These are phyloP conservation scores for Eudasyphora cyanicolor DNA, from an alignment of 2,888 invertebrate species.

Conservation along the genomic window DNA sequence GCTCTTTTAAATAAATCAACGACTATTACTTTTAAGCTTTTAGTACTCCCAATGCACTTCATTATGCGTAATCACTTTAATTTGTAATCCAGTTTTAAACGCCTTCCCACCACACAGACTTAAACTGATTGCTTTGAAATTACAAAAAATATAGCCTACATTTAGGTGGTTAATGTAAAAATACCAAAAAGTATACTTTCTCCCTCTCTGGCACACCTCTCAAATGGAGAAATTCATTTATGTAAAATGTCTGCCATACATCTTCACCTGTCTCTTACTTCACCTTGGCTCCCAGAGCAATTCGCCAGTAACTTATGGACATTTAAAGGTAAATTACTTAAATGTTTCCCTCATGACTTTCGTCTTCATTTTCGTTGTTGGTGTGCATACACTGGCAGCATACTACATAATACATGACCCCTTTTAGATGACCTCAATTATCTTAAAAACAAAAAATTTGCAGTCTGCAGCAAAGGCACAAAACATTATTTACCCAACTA, in stretches of 20 bases:
- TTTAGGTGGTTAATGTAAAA: background rate
- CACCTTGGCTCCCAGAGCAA: background rate
- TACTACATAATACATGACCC: slow-evolving; percentile 51
- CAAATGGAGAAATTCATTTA: background rate
- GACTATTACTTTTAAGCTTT: too few relatives aligned
- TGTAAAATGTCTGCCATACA: background rate
- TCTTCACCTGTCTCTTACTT: background rate
- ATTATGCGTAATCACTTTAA: too few relatives aligned
- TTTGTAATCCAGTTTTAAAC: too few relatives aligned
- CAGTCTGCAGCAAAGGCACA: background rate
- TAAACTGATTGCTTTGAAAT: too few relatives aligned
- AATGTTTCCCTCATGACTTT: slow-evolving; percentile 59
- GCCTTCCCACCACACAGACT: too few relatives aligned
- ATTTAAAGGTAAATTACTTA: slow-evolving; percentile 60
- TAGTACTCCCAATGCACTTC: too few relatives aligned
- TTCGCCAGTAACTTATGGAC: slow-evolving; percentile 42
- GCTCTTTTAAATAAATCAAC: too few relatives aligned
- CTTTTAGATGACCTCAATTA: slow-evolving; percentile 64
- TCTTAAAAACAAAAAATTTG: slow-evolving; percentile 43
- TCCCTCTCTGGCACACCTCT: background rate
- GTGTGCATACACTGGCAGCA: background rate
- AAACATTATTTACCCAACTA: background rate
- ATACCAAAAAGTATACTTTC: background rate
- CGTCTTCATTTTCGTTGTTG: background rate
- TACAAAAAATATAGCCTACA: slow-evolving; percentile 20